phyloP scores from a whole-genome alignment of 1,140 invertebrate species.

The Lerema accius region DNA sequence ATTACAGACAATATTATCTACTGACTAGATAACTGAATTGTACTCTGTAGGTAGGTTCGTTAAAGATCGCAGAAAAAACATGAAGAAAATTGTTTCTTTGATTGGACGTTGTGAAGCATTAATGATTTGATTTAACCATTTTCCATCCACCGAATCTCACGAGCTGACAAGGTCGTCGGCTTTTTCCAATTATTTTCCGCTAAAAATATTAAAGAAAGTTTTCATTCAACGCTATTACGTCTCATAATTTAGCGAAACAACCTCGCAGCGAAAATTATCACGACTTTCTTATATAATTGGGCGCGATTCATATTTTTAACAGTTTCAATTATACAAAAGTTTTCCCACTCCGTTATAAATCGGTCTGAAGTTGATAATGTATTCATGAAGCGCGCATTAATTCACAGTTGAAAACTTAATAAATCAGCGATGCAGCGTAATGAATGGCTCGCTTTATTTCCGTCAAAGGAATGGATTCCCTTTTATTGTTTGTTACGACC shows the following conservation, averaged over 20 bases:
- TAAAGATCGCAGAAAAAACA: too few relatives aligned
- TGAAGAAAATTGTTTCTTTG: too few relatives aligned
- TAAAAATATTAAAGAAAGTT: background rate
- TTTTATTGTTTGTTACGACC: slow-evolving; percentile 16
- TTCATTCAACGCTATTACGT: background rate
- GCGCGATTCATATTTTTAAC: slow-evolving; percentile 26
- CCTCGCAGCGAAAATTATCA: background rate
- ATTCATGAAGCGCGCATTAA: slow-evolving; percentile 27
- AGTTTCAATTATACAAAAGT: slow-evolving; percentile 27
- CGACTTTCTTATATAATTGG: slow-evolving; percentile 9
- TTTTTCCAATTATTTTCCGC: background rate
- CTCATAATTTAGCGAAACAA: background rate
- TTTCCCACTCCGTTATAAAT: slow-evolving; percentile 24
- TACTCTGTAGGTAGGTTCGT: too few relatives aligned
- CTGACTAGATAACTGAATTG: too few relatives aligned
- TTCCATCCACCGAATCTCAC: background rate
- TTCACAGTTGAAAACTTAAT: slow-evolving; percentile 20
- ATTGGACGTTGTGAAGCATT: background rate
- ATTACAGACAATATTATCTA: too few relatives aligned
- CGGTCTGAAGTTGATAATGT: slow-evolving; percentile 26
- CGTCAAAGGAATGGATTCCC: slow-evolving; percentile 10
- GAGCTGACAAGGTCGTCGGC: background rate
- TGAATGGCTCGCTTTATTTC: slow-evolving; percentile 12
- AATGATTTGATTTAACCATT: background rate
- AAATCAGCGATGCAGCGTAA: slow-evolving; percentile 6